Evolutionary conservation across 2,113 vertebrate species (phyloP).

Genomic region (Phrynosoma platyrhinos): DNA sequence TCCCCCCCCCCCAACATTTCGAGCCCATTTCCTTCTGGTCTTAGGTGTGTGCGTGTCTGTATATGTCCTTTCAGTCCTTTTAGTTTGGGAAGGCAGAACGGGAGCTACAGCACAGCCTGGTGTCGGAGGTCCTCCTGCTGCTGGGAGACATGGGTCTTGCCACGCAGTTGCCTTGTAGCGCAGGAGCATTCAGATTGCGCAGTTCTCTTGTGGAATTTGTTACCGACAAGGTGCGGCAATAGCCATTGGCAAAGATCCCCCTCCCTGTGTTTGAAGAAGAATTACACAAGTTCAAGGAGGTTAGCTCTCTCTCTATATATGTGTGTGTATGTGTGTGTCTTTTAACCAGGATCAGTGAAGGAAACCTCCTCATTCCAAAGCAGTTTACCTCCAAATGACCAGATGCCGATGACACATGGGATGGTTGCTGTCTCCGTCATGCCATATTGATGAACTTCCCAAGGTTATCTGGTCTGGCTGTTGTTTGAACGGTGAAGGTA

Average conservation of each 20-base stretch:
- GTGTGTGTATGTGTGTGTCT: too few relatives aligned
- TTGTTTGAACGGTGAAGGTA: not conserved
- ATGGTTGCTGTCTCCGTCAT: not conserved
- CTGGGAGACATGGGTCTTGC: not conserved
- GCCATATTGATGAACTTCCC: not conserved
- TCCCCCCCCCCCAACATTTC: not conserved
- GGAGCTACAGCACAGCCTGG: not conserved
- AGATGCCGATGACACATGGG: not conserved
- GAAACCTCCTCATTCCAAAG: not conserved
- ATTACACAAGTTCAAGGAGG: not conserved
- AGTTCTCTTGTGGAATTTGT: not conserved
- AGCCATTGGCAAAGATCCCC: not conserved
- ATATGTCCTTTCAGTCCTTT: not conserved
- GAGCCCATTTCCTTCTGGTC: not conserved
- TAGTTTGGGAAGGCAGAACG: not conserved
- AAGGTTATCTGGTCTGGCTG: not conserved
- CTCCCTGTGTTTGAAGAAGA: not conserved
- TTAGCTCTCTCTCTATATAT: not conserved
- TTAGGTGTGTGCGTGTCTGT: not conserved
- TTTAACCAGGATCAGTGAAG: not conserved
- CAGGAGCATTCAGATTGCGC: not conserved
- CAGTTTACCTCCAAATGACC: not conserved
- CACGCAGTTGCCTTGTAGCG: not conserved
- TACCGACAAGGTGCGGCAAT: not conserved
- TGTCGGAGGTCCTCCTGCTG: constrained; percentile 8